Percentiles rank a stretch among this genome's conserved stretches.
phyloP scores from a whole-genome alignment of 2,888 invertebrate genomes.

The Mesoligia furuncula region DNA sequence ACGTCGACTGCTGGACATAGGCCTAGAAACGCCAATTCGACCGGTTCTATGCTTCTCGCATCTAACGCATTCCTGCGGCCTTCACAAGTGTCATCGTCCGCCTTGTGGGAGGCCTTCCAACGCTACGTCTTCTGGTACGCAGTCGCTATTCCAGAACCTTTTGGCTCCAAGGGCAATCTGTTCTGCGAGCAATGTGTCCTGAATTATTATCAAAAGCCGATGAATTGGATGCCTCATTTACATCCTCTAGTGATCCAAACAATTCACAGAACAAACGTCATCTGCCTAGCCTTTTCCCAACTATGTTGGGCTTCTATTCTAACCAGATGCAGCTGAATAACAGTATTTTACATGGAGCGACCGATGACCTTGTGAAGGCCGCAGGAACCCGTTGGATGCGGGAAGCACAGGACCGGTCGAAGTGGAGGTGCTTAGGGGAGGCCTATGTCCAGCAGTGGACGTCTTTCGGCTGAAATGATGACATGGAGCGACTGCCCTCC shows the following conservation, averaged over 20 bases:
- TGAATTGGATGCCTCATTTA: no score
- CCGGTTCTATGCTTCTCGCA: background rate
- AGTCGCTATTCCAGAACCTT: no score
- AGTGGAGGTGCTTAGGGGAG: no score
- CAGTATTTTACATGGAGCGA: no score
- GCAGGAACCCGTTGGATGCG: no score
- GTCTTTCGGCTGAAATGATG: no score
- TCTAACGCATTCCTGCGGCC: background rate
- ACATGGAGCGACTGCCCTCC: no score
- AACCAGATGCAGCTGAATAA: background rate
- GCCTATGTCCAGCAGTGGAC: no score
- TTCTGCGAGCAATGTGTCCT: background rate
- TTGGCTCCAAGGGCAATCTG: background rate
- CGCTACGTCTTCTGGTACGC: no score
- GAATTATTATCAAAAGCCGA: background rate
- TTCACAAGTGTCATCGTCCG: background rate
- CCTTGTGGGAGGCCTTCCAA: no score
- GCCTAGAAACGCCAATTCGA: background rate
- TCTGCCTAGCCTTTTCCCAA: background rate
- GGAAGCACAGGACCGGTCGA: no score
- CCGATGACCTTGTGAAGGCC: no score
- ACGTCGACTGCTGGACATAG: background rate
- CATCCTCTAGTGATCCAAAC: background rate
- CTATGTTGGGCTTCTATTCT: background rate
- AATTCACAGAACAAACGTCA: background rate